Percentiles rank a stretch among this genome's conserved stretches.
phyloP scores from a whole-genome alignment of 1,140 invertebrate genomes.

The Drosophila tropicalis region DNA sequence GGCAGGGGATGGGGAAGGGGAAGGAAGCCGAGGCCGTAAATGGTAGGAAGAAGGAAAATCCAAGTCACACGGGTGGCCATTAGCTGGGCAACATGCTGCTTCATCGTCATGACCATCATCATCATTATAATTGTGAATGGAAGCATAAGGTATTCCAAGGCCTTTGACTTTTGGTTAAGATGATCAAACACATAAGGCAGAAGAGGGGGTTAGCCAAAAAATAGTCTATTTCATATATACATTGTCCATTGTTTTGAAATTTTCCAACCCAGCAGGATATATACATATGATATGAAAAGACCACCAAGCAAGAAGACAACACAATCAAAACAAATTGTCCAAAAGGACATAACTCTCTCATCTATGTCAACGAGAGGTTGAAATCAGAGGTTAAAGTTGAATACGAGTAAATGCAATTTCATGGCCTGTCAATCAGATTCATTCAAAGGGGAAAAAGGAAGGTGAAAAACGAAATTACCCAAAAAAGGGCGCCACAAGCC shows the following conservation, averaged over 20 bases:
- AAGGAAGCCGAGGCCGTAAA: slow-evolving; percentile 1
- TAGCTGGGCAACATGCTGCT: slow-evolving; percentile 3
- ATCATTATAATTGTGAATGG: slow-evolving; percentile 9
- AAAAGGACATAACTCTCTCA: neutral
- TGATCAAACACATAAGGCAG: no score
- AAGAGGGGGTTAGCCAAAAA: no score
- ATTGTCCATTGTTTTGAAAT: slow-evolving; percentile 1
- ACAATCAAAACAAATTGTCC: neutral
- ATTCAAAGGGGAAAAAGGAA: neutral
- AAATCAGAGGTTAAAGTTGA: slow-evolving; percentile 31
- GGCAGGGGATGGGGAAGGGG: neutral
- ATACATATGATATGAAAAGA: neutral
- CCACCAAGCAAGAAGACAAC: no score
- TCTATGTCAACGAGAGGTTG: neutral
- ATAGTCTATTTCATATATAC: no score
- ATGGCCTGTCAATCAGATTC: slow-evolving; percentile 65
- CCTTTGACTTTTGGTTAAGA: slow-evolving; percentile 22
- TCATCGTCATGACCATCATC: neutral
- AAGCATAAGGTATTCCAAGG: slow-evolving; percentile 27
- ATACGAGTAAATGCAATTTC: slow-evolving; percentile 61
- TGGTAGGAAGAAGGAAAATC: neutral
- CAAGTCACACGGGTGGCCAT: slow-evolving; percentile 3
- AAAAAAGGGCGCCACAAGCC: slow-evolving; percentile 27
- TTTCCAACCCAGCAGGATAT: slow-evolving; percentile 26
- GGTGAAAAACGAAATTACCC: no score